Percentiles rank a stretch among this genome's conserved stretches.
These are phyloP conservation scores for Euschistus heros DNA, from an alignment of 1,140 invertebrate species.

Conservation along the genomic window DNA sequence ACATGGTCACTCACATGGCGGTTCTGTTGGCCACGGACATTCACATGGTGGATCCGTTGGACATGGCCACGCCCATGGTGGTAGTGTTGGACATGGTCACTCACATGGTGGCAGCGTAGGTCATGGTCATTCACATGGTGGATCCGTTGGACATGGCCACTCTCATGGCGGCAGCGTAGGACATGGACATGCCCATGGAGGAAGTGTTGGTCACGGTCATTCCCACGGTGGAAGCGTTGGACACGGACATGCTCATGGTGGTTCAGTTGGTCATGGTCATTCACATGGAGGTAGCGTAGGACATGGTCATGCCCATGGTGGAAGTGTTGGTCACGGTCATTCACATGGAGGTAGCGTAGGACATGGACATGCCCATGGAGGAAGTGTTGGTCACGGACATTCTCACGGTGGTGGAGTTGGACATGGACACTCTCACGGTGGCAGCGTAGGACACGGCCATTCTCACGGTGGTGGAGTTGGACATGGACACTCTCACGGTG, in stretches of 20 bases:
- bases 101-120: neutral
- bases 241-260: conserved; percentile 13
- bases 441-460: neutral
- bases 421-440: conserved; percentile 4
- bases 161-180: neutral
- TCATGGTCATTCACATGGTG: neutral
- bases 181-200: conserved; percentile 7
- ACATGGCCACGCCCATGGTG: neutral
- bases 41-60: neutral
- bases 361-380: conserved; percentile 21
- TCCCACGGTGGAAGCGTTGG: neutral
- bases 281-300: conserved; percentile 11
- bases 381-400: conserved; percentile 23
- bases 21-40: conserved; percentile 8
- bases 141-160: neutral
- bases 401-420: conserved; percentile 14
- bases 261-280: conserved; percentile 1
- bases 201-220: conserved; percentile 10
- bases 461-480: neutral
- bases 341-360: conserved; percentile 23
- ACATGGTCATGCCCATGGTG: conserved; percentile 20
- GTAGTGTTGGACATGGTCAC: neutral
- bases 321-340: conserved; percentile 22
- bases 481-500: neutral
- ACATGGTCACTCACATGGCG: conserved; percentile 11